Evolutionary conservation across 2,113 vertebrate genomes (phyloP), one percentile per base, ranked within the genome.

Genomic region (Regulus satrapa): DNA sequence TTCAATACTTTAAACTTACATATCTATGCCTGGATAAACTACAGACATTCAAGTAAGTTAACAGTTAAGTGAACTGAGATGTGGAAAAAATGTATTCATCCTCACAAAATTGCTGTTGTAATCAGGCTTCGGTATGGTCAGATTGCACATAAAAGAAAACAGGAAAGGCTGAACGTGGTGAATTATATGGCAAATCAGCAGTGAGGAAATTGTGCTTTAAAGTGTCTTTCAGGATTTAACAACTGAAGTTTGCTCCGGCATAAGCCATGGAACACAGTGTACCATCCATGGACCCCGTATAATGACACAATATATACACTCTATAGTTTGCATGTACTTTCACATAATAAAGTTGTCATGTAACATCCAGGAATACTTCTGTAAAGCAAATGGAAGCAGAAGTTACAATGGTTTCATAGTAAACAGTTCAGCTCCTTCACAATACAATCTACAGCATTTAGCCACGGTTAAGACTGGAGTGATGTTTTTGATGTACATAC

Each of bases 121-220:
- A 75, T 95, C 63, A 84, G 67, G 40, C 75, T 69, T 89, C 94
- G 73, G 84, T 90, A 96, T 85, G 95, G 87, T 87, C 94, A 96
- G 95, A 92, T 90, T 83, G 77, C 82, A 61, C 54, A 24, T 73
- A 67, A 80, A 94, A 95, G 79, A 89, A 91, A 72, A 85, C 76
- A 83, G 92, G 78, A 75, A 91, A 85, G 66, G 52, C 85, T 76
- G 89, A 95, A 90, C 93, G 82, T 91, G 92, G 88, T 86, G 97
- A 91, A 94, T 94, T 91, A 88, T 71, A 92, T 95, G 96, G 94
- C 84, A 94, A 89, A 90, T 93, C 78, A 96, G 89, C 40, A 10
- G 85, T 94, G 88, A 90, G 95, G 89, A 98, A 94, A 87, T 97
- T 98, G 98, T 98, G 98, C 98, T 98, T 98, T 97, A 95, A 96